Evolutionary conservation across 2,888 invertebrate species (phyloP), one percentile per base, ranked within the genome.

Genomic region (Dasysyrphus albostriatus): DNA sequence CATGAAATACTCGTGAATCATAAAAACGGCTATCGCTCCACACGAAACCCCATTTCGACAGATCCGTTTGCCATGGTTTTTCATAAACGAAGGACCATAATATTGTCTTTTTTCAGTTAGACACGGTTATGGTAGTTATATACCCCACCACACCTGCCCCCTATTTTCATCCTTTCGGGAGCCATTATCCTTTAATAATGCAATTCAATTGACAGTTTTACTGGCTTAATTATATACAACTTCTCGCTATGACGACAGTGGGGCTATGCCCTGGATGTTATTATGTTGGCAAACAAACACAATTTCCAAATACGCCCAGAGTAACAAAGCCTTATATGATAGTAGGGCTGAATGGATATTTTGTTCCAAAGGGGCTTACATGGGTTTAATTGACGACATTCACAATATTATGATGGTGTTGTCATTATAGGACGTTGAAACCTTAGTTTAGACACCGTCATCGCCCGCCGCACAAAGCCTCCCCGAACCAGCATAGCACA

Each of bases 131-230:
- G 39, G 19, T 19, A 39, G 37, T 44, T 19, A 29, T 19, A 14
- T 42, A 5, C 4, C 0, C 0, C 12, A 32, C 32, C 2, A 4
- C 32, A 32, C 7, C 24, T 24, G 10, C 39, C 44, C 44, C 9
- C 16, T n/a, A 34, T 44, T 32, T 44, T 19, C 12, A 42, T n/a
- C 32, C 73, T 8, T 49, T 42, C 19, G 61, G 54, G 54, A 39
- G 16, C 47, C 34, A 44, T 58, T 69, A 85, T 77, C 85, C 82
- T 39, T 82, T 74, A 85, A 85, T 85, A 85, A 85, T 85, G 85
- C 85, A 85, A 82, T 85, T 85, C 85, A 85, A 85, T 85, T 82
- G 85, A 82, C 82, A 82, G 73, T 85, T 85, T 85, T 74, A 82
- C 85, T 77, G 73, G 82, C 82, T 82, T 82, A 76, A 85, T 85